A percentile compares a stretch with the other conserved stretches of the same genome.
Conservation (phyloP, 53 echinoderm and acorn worm species). For the Paracentrotus lividus region DNA sequence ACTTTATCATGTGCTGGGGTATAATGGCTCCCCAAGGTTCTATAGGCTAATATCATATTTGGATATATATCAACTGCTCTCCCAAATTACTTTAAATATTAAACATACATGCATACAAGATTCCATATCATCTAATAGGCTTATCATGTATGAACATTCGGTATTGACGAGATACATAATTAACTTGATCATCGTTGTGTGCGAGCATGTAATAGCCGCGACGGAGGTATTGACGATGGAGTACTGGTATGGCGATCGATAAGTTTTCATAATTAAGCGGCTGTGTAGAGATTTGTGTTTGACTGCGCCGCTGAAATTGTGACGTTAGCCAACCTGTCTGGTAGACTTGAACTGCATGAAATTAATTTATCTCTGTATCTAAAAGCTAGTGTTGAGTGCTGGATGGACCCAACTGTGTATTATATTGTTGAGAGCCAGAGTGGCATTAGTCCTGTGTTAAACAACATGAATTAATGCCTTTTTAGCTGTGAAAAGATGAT, state of each 20-base stretch:
- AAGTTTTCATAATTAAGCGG: slow-evolving; percentile 55
- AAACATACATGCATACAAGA: background rate
- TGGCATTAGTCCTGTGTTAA: too few relatives aligned
- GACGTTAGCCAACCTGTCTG: background rate
- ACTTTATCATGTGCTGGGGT: too few relatives aligned
- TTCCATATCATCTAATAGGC: background rate
- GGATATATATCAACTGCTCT: background rate
- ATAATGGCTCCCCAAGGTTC: too few relatives aligned
- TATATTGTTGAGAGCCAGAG: background rate
- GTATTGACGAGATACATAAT: slow-evolving; percentile 30
- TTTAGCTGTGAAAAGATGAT: too few relatives aligned
- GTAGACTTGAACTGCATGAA: background rate
- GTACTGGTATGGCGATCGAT: slow-evolving; percentile 9
- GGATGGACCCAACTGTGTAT: background rate
- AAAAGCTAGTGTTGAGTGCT: background rate
- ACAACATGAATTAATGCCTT: too few relatives aligned
- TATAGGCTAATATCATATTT: too few relatives aligned
- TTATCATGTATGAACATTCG: slow-evolving; percentile 6
- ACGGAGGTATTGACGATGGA: slow-evolving; percentile 2
- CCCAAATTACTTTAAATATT: background rate
- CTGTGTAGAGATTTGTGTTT: slow-evolving; percentile 21
- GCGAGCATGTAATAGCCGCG: background rate
- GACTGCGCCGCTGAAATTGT: slow-evolving; percentile 4
- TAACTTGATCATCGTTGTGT: slow-evolving; percentile 15
- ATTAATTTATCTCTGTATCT: background rate